These are phyloP conservation scores for Pegoplata infirma DNA, from an alignment of 2,888 invertebrate species.

Conservation along the genomic window DNA sequence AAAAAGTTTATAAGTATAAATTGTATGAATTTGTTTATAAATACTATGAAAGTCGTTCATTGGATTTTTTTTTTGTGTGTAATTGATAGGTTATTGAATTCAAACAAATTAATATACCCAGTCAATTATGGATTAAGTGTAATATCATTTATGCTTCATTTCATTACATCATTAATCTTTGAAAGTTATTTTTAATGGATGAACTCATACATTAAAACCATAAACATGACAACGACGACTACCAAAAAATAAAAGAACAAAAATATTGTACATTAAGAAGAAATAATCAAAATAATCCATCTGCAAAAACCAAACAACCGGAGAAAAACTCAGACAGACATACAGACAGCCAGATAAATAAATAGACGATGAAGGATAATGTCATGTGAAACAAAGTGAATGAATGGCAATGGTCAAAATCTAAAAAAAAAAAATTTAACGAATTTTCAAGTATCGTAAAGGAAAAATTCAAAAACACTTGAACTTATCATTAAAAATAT, in stretches of 20 bases:
- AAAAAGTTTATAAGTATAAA: too few species aligned
- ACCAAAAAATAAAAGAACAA: not conserved
- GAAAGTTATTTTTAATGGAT: conserved; percentile 50
- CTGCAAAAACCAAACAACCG: conserved; percentile 14
- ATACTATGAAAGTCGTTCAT: too few species aligned
- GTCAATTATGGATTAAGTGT: too few species aligned
- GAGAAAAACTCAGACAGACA: not conserved
- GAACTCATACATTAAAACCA: conserved; percentile 50
- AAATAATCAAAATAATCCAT: conserved; percentile 19
- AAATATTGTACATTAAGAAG: too few species aligned
- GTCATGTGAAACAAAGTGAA: not conserved
- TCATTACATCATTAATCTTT: conserved; percentile 64
- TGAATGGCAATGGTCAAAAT: not conserved
- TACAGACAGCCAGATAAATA: conserved; percentile 2
- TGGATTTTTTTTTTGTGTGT: too few species aligned
- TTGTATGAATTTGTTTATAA: too few species aligned
- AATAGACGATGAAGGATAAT: not conserved
- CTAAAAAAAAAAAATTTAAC: too few species aligned
- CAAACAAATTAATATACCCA: too few species aligned
- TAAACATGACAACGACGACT: conserved; percentile 7
- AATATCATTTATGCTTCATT: conserved; percentile 60
- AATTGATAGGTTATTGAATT: too few species aligned
- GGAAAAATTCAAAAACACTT: conserved; percentile 26
- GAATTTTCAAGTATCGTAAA: not conserved
- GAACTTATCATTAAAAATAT: too few species aligned